Evolutionary conservation across 2,888 invertebrate genomes (phyloP).

Genomic region (Ctena decussata): DNA sequence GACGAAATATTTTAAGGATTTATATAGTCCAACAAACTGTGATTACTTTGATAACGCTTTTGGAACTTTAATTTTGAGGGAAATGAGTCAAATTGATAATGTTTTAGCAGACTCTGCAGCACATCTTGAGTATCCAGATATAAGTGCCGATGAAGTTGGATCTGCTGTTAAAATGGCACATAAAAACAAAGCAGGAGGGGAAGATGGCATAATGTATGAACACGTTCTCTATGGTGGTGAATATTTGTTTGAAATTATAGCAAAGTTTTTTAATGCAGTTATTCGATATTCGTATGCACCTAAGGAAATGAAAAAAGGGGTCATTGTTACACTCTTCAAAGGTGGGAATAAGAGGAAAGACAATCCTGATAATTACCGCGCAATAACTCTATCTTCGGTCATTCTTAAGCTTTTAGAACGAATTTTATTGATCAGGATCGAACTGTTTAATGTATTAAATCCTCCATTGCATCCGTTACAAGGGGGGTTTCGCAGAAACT

Average conservation of each 20-base stretch:
- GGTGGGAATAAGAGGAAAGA: constrained; percentile 32
- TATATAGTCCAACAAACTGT: not conserved
- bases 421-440: not conserved
- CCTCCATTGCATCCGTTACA: not conserved
- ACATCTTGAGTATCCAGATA: not conserved
- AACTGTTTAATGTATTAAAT: not conserved
- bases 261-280: not conserved
- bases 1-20: not conserved
- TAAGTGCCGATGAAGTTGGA: not conserved
- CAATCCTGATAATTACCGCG: constrained; percentile 30
- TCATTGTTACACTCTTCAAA: constrained; percentile 22
- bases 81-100: not conserved
- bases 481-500: constrained; percentile 12
- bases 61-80: not conserved
- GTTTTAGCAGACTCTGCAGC: not conserved
- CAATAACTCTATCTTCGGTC: constrained; percentile 22
- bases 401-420: constrained; percentile 28
- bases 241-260: not conserved
- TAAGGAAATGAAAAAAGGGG: constrained; percentile 13
- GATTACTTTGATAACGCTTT: constrained; percentile 2
- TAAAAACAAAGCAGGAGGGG: not conserved
- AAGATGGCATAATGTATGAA: constrained; percentile 20
- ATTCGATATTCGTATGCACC: not conserved
- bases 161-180: not conserved
- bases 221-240: constrained; percentile 13